Evolutionary conservation across 2,797 vertebrate genomes (phyloP).

Genomic region (Argentina silus): DNA sequence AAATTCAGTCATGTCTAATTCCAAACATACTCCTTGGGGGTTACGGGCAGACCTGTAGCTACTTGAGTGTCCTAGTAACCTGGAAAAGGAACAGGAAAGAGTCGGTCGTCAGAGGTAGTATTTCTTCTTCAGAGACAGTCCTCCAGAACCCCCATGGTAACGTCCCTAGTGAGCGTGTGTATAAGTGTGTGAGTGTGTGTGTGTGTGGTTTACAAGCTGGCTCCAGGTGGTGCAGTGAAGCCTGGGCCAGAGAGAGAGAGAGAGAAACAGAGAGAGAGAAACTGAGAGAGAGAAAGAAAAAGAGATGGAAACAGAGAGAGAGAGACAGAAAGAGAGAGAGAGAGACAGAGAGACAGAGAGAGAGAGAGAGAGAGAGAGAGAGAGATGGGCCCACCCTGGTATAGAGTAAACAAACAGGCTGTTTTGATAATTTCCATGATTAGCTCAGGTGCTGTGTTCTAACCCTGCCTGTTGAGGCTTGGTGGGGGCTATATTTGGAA

Average conservation of each 20-base stretch:
- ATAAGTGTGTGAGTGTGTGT: slow-evolving; percentile 14
- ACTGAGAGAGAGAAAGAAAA: not conserved
- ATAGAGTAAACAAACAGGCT: slow-evolving; percentile 75
- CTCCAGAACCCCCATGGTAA: not conserved
- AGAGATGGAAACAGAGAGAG: not conserved
- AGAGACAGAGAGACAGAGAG: not conserved
- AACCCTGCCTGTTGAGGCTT: slow-evolving; percentile 71
- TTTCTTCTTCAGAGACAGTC: not conserved
- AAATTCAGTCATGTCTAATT: not conserved
- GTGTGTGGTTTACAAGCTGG: slow-evolving; percentile 23
- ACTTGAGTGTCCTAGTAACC: not conserved
- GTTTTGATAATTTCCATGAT: slow-evolving; percentile 76
- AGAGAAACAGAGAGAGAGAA: not conserved
- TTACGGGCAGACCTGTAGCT: not conserved
- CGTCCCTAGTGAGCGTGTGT: not conserved
- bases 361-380: not conserved
- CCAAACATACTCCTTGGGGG: not conserved
- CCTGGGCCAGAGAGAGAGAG: slow-evolving; percentile 17
- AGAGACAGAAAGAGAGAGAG: not conserved
- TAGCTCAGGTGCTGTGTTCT: slow-evolving; percentile 79
- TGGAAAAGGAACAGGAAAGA: not conserved
- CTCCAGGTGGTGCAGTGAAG: slow-evolving; percentile 37
- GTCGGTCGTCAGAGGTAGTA: not conserved
- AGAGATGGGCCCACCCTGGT: slow-evolving; percentile 62
- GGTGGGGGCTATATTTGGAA: slow-evolving; percentile 63